Conservation (phyloP, 1,140 invertebrate species). For the Drosophila varians region DNA sequence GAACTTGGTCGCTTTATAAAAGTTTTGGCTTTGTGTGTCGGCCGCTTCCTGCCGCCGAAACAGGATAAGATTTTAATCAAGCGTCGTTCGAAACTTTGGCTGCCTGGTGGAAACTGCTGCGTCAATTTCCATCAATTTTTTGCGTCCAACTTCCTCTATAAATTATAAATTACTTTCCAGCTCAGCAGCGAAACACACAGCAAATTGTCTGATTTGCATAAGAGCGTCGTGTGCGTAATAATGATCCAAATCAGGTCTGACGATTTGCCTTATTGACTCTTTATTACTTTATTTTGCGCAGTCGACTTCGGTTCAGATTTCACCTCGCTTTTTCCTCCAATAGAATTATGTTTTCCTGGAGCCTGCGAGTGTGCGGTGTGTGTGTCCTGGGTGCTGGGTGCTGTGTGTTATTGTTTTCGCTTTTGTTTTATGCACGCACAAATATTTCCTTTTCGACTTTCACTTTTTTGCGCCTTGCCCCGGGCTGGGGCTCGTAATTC, state of each 20-base stretch:
- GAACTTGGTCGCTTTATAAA: conserved; percentile 29
- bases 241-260: conserved; percentile 57
- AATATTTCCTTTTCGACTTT: conserved; percentile 41
- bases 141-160: conserved; percentile 35
- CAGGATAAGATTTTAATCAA: conserved; percentile 67
- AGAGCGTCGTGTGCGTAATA: conserved; percentile 72
- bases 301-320: conserved; percentile 29
- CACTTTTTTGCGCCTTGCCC: conserved; percentile 13
- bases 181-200: conserved; percentile 14
- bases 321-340: not conserved
- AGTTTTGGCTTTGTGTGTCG: conserved; percentile 29
- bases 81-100: conserved; percentile 61
- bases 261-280: conserved; percentile 59
- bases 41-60: conserved; percentile 16
- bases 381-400: not conserved
- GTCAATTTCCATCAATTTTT: conserved; percentile 2
- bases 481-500: conserved; percentile 65
- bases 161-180: conserved; percentile 43
- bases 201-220: conserved; percentile 62
- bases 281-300: conserved; percentile 58
- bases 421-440: conserved; percentile 65
- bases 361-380: not conserved
- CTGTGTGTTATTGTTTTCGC: conserved; percentile 24
- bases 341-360: not conserved
- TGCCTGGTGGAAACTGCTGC: conserved; percentile 48